Evolutionary conservation across 1,140 invertebrate species (phyloP), one percentile per base, ranked within the genome.

Genomic region (Zaprionus camerounensis): DNA sequence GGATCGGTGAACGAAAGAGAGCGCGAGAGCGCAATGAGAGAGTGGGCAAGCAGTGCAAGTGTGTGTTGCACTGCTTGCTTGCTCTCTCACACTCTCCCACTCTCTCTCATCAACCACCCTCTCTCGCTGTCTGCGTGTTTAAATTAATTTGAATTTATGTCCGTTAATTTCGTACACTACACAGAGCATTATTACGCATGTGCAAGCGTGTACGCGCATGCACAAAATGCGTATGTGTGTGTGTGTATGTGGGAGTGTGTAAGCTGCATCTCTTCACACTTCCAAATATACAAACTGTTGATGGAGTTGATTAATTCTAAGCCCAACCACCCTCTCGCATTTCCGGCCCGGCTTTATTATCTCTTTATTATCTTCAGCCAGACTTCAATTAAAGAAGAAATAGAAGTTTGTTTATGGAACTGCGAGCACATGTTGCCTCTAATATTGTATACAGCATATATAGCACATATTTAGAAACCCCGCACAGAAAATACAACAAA

Each of bases 121-220:
- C 46, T 51, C 46, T 22, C 20, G 9, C 15, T 57, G 44, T 36
- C 58, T 80, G 76, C 72, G 76, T 82, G 76, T 81, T 51, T 44
- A 69, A 74, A 78, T 80, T 81, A 83, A 83, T 87, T 83, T 62
- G 74, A 87, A 78, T 83, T 88, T 81, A 88, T 88, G 83, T 81
- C 67, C 84, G 83, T 87, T 87, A 88, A 78, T 86, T 86, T 86
- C 38, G 55, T 24, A 66, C 55, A 46, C 34, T 31, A 53, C 44
- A 22, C 24, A 24, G 46, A 17, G 46, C 20, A 22, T 56, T 56
- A 20, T 9, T 56, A 28, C n/a, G 15, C 36, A 46, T 49, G 26
- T 22, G 38, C 13, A 20, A n/a, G 12, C 49, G 22, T 67, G 53
- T 46, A 6, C 44, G 26, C 46, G 38, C 31, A 7, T 46, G 41